Evolutionary conservation across 2,113 vertebrate species (phyloP), one percentile per base, ranked within the genome.

Genomic region (Tragelaphus strepsiceros): DNA sequence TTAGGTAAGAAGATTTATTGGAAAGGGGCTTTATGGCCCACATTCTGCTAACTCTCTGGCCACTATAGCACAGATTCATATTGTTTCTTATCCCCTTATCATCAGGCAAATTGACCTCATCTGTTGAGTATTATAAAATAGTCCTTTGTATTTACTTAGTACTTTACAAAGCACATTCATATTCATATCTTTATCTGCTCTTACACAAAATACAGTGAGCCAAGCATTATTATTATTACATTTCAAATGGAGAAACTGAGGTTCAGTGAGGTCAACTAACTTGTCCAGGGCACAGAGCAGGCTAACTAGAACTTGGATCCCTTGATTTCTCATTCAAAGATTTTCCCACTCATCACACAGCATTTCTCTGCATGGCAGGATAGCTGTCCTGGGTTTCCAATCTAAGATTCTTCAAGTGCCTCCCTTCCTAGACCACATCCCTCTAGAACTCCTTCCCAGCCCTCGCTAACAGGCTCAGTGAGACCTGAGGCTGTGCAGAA

Each of bases 11-110:
- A 9, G 80, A 92, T 77, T 26, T 32, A 90, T 49, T 83, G 28
- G 16, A 77, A 28, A 90, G 14, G 24, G 15, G 32, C 9, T 83
- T 83, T 51, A 26, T 28, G 49, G 10, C 14, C 7, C 86, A 21
- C 49, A n/a, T 59, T 67, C 28, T 88, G n/a, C 61, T 58, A 90
- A 26, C 46, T 35, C 71, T 92, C 53, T 94, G 28, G 91, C 30
- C 32, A 87, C 56, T 43, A 39, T 1, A 49, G 13, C 64, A 85
- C 9, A 26, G 77, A 26, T 26, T 92, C 21, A 5, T n/a, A 15
- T 17, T 74, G 46, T 43, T 54, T 92, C 80, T 74, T 77, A 7
- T 74, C 19, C 15, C 32, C 8, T 1, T 43, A 16, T 82, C 46
- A 14, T n/a, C 54, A 46, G 12, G 61, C 5, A 91, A 88, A 32